These are phyloP conservation scores for Cuniculus paca DNA, from an alignment of 2,797 vertebrate genomes.

Conservation along the genomic window DNA sequence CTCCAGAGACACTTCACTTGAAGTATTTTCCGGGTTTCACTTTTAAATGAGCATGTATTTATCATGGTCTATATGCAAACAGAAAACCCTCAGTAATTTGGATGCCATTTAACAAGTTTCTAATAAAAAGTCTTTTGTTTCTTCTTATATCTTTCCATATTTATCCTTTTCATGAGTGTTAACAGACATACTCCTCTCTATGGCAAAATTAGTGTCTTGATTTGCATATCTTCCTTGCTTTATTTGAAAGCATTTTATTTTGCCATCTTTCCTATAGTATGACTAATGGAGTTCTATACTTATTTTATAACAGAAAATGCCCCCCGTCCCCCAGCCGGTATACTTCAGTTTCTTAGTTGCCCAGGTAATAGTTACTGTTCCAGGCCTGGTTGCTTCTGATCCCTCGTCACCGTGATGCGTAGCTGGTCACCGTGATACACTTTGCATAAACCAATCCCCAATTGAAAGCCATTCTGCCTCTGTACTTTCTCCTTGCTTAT, in stretches of 20 bases:
- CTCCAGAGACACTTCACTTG: neutral
- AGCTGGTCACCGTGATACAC: no score
- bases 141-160: neutral
- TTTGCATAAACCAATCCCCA: no score
- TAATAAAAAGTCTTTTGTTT: neutral
- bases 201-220: neutral
- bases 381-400: no score
- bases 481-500: no score
- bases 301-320: neutral
- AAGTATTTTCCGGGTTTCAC: neutral
- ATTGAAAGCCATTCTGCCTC: no score
- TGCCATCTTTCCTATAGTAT: neutral
- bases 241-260: neutral
- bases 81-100: neutral
- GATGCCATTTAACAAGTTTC: neutral
- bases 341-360: no score
- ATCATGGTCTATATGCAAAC: neutral
- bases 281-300: neutral
- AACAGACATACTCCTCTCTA: neutral
- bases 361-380: no score
- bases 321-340: no score
- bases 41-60: constrained; percentile 27
- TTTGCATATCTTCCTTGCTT: neutral
- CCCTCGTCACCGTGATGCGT: no score
- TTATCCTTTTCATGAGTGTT: constrained; percentile 8